Percentiles rank a stretch among this genome's conserved stretches.
Conservation (phyloP, 1,140 invertebrate species). For the Metopolophium dirhodum region DNA sequence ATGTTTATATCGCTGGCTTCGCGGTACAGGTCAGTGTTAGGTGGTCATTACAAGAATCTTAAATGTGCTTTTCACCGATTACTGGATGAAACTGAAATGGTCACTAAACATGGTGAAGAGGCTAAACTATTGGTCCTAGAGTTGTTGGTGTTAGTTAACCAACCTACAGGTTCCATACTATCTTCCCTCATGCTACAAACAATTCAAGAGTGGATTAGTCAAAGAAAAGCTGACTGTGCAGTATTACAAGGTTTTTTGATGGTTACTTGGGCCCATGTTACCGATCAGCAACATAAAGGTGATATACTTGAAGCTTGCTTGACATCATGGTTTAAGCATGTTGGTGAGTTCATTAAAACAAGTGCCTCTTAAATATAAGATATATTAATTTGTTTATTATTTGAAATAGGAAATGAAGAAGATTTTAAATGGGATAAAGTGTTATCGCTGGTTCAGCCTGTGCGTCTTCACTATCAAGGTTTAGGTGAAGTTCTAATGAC, state of each 20-base stretch:
- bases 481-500: constrained; percentile 64
- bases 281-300: constrained; percentile 64
- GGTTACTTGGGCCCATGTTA: constrained; percentile 64
- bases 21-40: constrained; percentile 66
- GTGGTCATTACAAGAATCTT: constrained; percentile 66
- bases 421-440: constrained; percentile 64
- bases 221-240: constrained; percentile 65
- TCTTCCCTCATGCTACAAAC: constrained; percentile 59
- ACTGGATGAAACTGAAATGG: constrained; percentile 69
- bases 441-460: constrained; percentile 63
- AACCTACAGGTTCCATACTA: constrained; percentile 61
- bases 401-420: constrained; percentile 49
- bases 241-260: constrained; percentile 65
- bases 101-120: constrained; percentile 67
- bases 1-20: constrained; percentile 62
- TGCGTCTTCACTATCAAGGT: constrained; percentile 63
- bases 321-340: constrained; percentile 65
- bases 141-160: constrained; percentile 65
- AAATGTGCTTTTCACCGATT: constrained; percentile 66
- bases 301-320: constrained; percentile 66
- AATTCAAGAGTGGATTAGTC: constrained; percentile 62
- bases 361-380: background rate
- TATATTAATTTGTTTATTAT: constrained; percentile 25
- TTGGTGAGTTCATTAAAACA: constrained; percentile 60
- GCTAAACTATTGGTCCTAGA: constrained; percentile 61